phyloP scores from a whole-genome alignment of 2,888 invertebrate species.

The Apotomis turbidana region DNA sequence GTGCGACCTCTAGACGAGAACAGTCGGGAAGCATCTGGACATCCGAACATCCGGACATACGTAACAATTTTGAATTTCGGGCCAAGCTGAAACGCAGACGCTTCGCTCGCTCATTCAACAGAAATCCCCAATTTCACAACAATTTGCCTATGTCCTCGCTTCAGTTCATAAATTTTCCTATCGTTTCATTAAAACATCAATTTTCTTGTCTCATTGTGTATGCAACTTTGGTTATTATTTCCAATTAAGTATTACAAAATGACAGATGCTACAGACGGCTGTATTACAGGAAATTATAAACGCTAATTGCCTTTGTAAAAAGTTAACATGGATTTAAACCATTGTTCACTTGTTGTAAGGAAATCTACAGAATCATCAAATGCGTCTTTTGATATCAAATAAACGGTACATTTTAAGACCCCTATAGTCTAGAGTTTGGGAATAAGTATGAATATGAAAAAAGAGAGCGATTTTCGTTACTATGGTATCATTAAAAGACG shows the following conservation, averaged over 20 bases:
- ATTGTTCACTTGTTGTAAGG: conserved; percentile 1
- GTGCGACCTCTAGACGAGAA: no score
- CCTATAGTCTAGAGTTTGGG: no score
- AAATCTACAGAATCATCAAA: conserved; percentile 6
- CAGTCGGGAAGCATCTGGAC: no score
- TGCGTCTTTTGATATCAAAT: neutral
- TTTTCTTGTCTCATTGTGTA: conserved; percentile 31
- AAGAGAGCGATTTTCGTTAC: no score
- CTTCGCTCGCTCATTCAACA: no score
- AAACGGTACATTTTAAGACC: no score
- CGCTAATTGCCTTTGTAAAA: conserved; percentile 9
- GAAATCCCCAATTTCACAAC: neutral
- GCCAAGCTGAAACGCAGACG: no score
- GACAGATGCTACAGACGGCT: conserved; percentile 11
- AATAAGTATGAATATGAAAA: no score
- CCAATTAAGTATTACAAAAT: conserved; percentile 20
- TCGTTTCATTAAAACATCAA: conserved; percentile 6
- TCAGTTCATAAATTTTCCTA: conserved; percentile 3
- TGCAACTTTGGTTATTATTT: conserved; percentile 10
- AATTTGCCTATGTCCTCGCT: neutral
- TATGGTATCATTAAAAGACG: no score
- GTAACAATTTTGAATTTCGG: no score
- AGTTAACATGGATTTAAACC: conserved; percentile 10
- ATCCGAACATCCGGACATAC: no score
- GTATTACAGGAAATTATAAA: conserved; percentile 20